phyloP scores from a whole-genome alignment of 2,797 vertebrate genomes.

The Pangasius larnaudii region DNA sequence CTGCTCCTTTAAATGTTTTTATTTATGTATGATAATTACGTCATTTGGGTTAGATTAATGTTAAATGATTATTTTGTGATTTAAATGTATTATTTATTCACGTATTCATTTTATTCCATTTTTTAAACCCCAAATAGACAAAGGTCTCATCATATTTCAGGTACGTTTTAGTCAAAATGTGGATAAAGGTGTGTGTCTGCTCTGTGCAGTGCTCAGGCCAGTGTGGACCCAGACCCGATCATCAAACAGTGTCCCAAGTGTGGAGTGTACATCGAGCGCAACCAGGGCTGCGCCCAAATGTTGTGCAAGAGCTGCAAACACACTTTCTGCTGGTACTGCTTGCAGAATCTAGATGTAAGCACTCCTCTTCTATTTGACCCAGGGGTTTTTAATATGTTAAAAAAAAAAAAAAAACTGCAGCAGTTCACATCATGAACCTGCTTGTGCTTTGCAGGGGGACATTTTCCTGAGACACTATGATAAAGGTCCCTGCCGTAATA shows the following conservation, averaged over 20 bases:
- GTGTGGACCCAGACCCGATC: constrained; percentile 74
- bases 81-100: not conserved
- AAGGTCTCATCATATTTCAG: not conserved
- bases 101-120: not conserved
- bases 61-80: not conserved
- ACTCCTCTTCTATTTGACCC: not conserved
- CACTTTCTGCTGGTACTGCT: constrained; percentile 98
- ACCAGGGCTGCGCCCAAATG: constrained; percentile 98
- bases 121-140: not conserved
- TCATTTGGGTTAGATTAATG: not conserved
- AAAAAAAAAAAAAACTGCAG: not conserved
- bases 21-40: not conserved
- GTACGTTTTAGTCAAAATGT: not conserved
- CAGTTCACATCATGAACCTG: not conserved
- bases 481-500: constrained; percentile 95
- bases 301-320: constrained; percentile 98
- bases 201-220: constrained; percentile 71
- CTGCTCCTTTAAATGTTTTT: not conserved
- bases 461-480: constrained; percentile 97
- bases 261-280: constrained; percentile 91
- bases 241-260: constrained; percentile 96
- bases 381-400: not conserved
- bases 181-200: constrained; percentile 11
- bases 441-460: constrained; percentile 80
- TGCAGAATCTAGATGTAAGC: constrained; percentile 94